Evolutionary conservation across 2,888 invertebrate species (phyloP).

Genomic region (Biston betularia): DNA sequence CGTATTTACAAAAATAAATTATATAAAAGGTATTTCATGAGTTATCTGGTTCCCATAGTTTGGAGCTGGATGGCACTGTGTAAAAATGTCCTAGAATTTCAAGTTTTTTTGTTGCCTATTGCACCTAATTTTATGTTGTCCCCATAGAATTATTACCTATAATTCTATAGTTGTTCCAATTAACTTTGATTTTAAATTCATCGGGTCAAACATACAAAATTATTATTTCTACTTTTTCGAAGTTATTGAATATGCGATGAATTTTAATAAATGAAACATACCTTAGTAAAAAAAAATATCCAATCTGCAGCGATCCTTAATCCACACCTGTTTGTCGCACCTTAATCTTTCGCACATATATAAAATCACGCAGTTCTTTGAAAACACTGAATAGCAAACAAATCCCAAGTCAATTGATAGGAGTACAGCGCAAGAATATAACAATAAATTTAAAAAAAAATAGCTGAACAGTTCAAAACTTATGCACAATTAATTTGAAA

Average conservation of each 20-base stretch:
- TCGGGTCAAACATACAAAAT: no score
- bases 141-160: no score
- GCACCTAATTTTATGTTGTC: no score
- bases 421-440: constrained; percentile 12
- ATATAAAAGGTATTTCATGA: no score
- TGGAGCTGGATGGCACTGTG: no score
- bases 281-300: constrained; percentile 40
- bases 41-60: no score
- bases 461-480: constrained; percentile 25
- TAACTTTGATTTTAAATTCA: no score
- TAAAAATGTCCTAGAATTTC: no score
- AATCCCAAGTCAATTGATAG: constrained; percentile 7
- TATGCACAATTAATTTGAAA: constrained; percentile 33
- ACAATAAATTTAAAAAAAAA: constrained; percentile 20
- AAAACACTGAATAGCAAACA: constrained; percentile 16
- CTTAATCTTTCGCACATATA: constrained; percentile 59
- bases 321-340: constrained; percentile 60
- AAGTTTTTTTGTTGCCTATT: no score
- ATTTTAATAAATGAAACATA: constrained; percentile 33
- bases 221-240: background rate
- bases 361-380: constrained; percentile 52
- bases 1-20: no score
- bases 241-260: background rate
- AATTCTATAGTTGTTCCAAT: no score
- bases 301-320: constrained; percentile 48